Evolutionary conservation across 2,888 invertebrate species (phyloP).

Genomic region (Pyrochroa serraticornis): DNA sequence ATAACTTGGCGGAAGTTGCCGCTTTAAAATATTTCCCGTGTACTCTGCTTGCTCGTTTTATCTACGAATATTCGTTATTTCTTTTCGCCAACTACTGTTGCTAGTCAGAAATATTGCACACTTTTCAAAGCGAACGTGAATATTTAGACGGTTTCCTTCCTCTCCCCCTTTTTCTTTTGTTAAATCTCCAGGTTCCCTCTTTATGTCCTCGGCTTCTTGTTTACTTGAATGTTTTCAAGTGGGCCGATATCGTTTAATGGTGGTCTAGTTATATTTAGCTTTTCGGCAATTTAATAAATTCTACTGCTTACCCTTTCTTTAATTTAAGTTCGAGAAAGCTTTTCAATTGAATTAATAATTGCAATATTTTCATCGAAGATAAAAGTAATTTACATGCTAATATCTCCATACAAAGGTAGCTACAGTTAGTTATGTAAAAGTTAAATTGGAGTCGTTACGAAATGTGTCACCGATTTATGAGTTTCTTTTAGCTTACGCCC

Average conservation of each 20-base stretch:
- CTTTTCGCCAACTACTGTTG: slow-evolving; percentile 18
- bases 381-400: too few relatives aligned
- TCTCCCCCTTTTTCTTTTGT: slow-evolving; percentile 7
- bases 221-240: slow-evolving; percentile 8
- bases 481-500: too few relatives aligned
- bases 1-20: background rate
- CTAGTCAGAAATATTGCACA: slow-evolving; percentile 22
- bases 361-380: too few relatives aligned
- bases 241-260: too few relatives aligned
- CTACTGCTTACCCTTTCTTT: too few relatives aligned
- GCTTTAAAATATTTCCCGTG: slow-evolving; percentile 1
- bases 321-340: too few relatives aligned
- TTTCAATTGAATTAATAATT: too few relatives aligned
- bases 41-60: too few relatives aligned
- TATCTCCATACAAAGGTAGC: too few relatives aligned
- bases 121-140: slow-evolving; percentile 24
- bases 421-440: too few relatives aligned
- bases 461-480: too few relatives aligned
- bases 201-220: slow-evolving; percentile 9
- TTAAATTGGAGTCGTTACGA: too few relatives aligned
- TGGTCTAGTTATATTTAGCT: background rate
- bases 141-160: slow-evolving; percentile 18
- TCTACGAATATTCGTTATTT: slow-evolving; percentile 17
- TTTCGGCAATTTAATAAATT: background rate
- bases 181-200: slow-evolving; percentile 11